Evolutionary conservation across 2,888 invertebrate species (phyloP).

Genomic region (Eustalomyia histrio): DNA sequence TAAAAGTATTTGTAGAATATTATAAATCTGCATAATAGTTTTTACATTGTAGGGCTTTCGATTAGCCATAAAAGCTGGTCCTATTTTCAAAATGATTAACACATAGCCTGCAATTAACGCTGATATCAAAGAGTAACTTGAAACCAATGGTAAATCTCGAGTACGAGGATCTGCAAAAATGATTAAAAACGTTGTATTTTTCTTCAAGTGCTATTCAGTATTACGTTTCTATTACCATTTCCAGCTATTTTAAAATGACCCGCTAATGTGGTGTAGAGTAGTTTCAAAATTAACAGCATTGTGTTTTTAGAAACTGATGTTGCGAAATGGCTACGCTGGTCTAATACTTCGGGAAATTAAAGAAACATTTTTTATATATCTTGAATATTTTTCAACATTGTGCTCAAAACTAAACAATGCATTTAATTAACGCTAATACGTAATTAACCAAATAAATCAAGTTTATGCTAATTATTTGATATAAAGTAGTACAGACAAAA

Average conservation of each 20-base stretch:
- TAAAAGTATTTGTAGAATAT: constrained; percentile 81
- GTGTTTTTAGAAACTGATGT: too few species aligned
- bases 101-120: constrained; percentile 83
- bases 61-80: constrained; percentile 85
- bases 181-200: neutral
- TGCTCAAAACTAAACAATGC: too few species aligned
- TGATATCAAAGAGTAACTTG: neutral
- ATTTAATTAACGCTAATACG: too few species aligned
- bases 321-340: too few species aligned
- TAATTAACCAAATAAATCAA: too few species aligned
- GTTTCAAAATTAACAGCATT: neutral
- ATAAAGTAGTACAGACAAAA: too few species aligned
- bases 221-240: constrained; percentile 8
- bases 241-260: neutral
- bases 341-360: too few species aligned
- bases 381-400: too few species aligned
- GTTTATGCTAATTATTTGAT: too few species aligned
- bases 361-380: too few species aligned
- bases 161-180: constrained; percentile 15
- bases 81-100: constrained; percentile 84
- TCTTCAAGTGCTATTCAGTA: too few species aligned
- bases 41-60: constrained; percentile 84
- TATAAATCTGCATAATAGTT: constrained; percentile 84
- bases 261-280: neutral
- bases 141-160: neutral